phyloP scores from a whole-genome alignment of 1,140 invertebrate genomes.

The Homarus americanus region DNA sequence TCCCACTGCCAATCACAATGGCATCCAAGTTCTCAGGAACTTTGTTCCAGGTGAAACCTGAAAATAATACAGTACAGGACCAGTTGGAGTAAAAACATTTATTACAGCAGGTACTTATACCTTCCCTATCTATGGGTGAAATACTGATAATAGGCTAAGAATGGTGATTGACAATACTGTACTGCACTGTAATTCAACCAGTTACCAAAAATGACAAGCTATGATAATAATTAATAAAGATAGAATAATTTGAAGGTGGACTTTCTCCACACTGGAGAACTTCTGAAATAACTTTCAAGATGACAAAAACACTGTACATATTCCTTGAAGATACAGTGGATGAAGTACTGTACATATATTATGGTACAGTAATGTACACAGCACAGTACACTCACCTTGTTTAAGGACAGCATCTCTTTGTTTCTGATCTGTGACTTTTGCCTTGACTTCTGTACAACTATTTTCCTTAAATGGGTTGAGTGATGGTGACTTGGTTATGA shows the following conservation, averaged over 20 bases:
- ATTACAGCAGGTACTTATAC: not conserved
- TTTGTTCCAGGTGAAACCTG: conserved; percentile 59
- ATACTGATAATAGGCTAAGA: not conserved
- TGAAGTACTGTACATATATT: too few species aligned
- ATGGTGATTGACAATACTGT: not conserved
- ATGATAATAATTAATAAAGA: too few species aligned
- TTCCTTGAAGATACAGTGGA: too few species aligned
- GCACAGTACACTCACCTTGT: conserved; percentile 7
- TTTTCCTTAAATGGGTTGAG: conserved; percentile 34
- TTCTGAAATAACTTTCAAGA: too few species aligned
- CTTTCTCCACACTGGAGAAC: too few species aligned
- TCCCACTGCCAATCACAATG: conserved; percentile 79
- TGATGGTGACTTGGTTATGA: not conserved
- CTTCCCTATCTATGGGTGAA: not conserved
- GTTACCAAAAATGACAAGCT: too few species aligned
- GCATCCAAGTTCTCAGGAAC: conserved; percentile 76
- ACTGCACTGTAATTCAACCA: too few species aligned
- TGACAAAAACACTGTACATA: too few species aligned
- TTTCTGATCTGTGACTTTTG: conserved; percentile 26
- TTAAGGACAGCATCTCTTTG: conserved; percentile 38
- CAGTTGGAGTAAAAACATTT: not conserved
- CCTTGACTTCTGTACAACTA: not conserved
- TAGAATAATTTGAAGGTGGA: too few species aligned
- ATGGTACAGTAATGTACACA: not conserved
- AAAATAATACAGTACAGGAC: not conserved